These are phyloP conservation scores for Diplodus sargus DNA, from an alignment of 2,797 vertebrate species.

Conservation along the genomic window DNA sequence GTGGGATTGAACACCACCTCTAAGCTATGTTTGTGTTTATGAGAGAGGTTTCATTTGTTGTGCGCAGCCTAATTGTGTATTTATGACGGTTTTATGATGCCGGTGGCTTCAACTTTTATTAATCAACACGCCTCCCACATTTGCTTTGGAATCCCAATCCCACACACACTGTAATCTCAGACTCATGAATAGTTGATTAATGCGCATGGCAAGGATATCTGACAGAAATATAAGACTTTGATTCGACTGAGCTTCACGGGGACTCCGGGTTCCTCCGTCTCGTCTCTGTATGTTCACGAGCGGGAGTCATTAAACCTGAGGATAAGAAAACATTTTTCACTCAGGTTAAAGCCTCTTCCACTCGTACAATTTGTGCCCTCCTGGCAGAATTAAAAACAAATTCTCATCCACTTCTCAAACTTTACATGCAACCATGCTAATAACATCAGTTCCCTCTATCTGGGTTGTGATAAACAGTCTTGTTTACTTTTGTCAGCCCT, in stretches of 20 bases:
- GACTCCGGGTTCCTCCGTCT: background rate
- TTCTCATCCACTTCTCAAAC: no score
- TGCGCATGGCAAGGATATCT: background rate
- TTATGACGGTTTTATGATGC: slow-evolving; percentile 28
- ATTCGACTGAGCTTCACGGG: background rate
- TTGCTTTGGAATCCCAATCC: slow-evolving; percentile 31
- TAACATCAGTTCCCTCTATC: no score
- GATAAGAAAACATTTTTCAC: background rate
- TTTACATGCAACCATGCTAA: background rate
- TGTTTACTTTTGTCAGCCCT: no score
- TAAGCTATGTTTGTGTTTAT: background rate
- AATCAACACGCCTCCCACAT: slow-evolving; percentile 22
- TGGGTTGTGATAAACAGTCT: no score
- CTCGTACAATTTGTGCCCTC: background rate
- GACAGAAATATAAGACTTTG: background rate
- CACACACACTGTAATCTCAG: background rate
- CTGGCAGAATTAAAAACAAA: background rate
- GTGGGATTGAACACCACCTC: slow-evolving; percentile 2
- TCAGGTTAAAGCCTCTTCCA: background rate
- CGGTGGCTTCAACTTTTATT: slow-evolving; percentile 33
- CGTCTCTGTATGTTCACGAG: background rate
- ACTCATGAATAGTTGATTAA: background rate
- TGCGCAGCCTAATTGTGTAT: slow-evolving; percentile 25
- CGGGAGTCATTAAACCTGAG: background rate
- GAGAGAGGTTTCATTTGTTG: slow-evolving; percentile 17